phyloP scores from a whole-genome alignment of 2,888 invertebrate genomes.

The Mactromeris polynyma region DNA sequence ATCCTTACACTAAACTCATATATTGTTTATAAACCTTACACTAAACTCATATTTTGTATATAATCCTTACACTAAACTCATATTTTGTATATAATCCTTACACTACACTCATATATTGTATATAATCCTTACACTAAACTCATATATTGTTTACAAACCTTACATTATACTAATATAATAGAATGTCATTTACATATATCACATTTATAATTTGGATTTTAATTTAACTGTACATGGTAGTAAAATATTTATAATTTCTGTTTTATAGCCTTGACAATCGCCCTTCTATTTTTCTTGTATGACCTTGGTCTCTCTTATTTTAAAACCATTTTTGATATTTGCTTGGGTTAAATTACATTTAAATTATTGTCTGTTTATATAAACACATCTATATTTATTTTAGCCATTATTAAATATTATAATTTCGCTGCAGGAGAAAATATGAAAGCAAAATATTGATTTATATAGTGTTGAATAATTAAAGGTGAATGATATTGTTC shows the following conservation, averaged over 20 bases:
- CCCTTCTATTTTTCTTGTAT: neutral
- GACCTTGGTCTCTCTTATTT: neutral
- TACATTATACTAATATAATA: too few relatives aligned
- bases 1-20: too few relatives aligned
- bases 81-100: too few relatives aligned
- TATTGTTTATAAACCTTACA: too few relatives aligned
- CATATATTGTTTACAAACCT: too few relatives aligned
- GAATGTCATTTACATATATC: too few relatives aligned
- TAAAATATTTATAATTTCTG: too few relatives aligned
- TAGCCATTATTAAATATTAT: conserved; percentile 9
- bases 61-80: too few relatives aligned
- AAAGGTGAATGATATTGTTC: conserved; percentile 13
- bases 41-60: too few relatives aligned
- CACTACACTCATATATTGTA: too few relatives aligned
- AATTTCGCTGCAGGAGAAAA: conserved; percentile 20
- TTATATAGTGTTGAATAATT: conserved; percentile 30
- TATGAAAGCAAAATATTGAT: conserved; percentile 35
- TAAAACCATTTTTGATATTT: neutral
- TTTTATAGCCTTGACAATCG: neutral
- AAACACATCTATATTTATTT: neutral
- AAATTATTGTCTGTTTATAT: neutral
- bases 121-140: too few relatives aligned
- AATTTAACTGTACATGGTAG: neutral
- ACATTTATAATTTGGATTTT: too few relatives aligned
- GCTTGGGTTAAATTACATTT: neutral